A percentile compares a stretch with the other conserved stretches of the same genome.
phyloP scores from a whole-genome alignment of 2,797 vertebrate genomes.

The Gallinago nigripennis region DNA sequence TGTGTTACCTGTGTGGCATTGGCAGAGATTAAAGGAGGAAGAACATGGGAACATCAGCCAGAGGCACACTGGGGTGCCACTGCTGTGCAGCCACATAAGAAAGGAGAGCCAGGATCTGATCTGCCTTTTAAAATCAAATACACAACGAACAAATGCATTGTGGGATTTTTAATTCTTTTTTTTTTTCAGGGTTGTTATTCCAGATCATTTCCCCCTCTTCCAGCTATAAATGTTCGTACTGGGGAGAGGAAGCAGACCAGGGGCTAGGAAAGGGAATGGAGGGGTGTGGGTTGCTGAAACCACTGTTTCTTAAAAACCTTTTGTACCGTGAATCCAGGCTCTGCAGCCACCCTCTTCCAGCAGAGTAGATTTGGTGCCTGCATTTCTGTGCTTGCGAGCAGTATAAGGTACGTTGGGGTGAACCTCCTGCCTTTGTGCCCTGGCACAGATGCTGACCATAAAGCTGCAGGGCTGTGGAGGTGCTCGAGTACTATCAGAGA shows the following conservation, averaged over 20 bases:
- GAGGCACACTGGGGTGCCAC: neutral
- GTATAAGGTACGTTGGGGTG: neutral
- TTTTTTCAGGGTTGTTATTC: neutral
- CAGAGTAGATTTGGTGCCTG: fast-evolving
- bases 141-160: neutral
- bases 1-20: neutral
- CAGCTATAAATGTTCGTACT: neutral
- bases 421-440: neutral
- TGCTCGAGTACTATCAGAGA: neutral
- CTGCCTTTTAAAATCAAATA: slow-evolving; percentile 8
- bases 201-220: neutral
- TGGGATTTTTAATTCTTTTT: neutral
- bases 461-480: neutral
- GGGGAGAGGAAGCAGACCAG: neutral
- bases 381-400: neutral
- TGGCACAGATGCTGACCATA: neutral
- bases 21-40: neutral
- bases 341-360: neutral
- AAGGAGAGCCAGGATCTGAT: neutral
- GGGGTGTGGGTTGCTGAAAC: neutral
- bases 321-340: neutral
- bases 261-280: neutral
- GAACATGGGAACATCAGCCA: neutral
- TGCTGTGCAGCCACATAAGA: neutral
- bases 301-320: neutral